These are phyloP conservation scores for Mercenaria mercenaria DNA, from an alignment of 1,140 invertebrate species.

Conservation along the genomic window DNA sequence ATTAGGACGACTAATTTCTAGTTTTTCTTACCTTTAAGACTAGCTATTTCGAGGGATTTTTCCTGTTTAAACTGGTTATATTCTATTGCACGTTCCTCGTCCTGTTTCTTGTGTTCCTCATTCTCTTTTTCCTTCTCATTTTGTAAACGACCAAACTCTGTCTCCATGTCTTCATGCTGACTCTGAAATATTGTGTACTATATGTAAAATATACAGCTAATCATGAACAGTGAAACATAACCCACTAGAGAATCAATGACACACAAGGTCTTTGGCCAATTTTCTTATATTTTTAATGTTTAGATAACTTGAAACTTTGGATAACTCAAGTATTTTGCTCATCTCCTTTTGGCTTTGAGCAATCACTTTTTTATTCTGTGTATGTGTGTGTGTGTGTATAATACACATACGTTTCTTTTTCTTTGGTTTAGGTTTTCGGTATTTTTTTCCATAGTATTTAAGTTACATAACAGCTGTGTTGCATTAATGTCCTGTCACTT, in stretches of 20 bases:
- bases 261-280: not conserved
- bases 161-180: conserved; percentile 77
- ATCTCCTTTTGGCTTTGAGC: no score
- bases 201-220: not conserved
- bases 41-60: conserved; percentile 76
- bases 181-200: conserved; percentile 66
- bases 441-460: no score
- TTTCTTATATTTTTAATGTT: not conserved
- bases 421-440: no score
- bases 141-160: conserved; percentile 72
- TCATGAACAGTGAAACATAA: not conserved
- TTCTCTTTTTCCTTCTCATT: conserved; percentile 67
- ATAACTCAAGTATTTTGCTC: no score
- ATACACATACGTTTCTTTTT: no score
- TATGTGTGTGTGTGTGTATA: no score
- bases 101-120: conserved; percentile 73
- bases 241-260: not conserved
- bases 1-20: no score
- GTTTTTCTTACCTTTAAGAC: conserved; percentile 78
- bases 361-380: no score
- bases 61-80: conserved; percentile 77
- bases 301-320: no score
- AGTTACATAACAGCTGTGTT: no score
- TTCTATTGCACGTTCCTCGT: conserved; percentile 73
- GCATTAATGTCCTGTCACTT: no score